Percentiles rank a stretch among this genome's conserved stretches.
Evolutionary conservation across 2,113 vertebrate species (phyloP).

Genomic region (Arvicanthis niloticus): DNA sequence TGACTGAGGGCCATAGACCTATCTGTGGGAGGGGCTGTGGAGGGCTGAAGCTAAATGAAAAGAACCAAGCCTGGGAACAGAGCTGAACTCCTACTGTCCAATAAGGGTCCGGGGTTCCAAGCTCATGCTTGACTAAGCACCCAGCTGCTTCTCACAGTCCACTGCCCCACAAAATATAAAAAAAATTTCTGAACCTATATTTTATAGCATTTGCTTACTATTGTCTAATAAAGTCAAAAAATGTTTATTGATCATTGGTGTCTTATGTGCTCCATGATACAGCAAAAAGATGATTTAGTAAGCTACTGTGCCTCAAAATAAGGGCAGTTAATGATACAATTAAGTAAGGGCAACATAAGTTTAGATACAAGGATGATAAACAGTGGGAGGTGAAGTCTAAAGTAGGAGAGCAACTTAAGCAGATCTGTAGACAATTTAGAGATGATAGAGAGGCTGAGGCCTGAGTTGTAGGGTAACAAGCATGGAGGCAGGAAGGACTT

Average conservation of each 20-base stretch:
- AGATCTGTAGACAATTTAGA: neutral
- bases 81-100: too few relatives aligned
- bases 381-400: neutral
- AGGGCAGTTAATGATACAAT: neutral
- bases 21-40: too few relatives aligned
- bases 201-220: neutral
- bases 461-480: neutral
- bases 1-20: too few relatives aligned
- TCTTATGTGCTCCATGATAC: neutral
- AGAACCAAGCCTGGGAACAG: too few relatives aligned
- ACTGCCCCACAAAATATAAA: too few relatives aligned
- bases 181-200: neutral
- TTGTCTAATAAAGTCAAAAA: slow-evolving; percentile 9
- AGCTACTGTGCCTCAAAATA: neutral
- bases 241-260: neutral
- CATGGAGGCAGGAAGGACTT: neutral
- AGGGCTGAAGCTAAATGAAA: too few relatives aligned
- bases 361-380: neutral
- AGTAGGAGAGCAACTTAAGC: accelerated
- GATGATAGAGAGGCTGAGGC: too few relatives aligned
- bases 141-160: too few relatives aligned
- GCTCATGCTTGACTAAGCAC: too few relatives aligned
- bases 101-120: too few relatives aligned
- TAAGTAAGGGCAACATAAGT: neutral
- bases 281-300: neutral